Evolutionary conservation across 2,888 invertebrate species (phyloP), one percentile per base, ranked within the genome.

Genomic region (Lithophane semibrunnea): DNA sequence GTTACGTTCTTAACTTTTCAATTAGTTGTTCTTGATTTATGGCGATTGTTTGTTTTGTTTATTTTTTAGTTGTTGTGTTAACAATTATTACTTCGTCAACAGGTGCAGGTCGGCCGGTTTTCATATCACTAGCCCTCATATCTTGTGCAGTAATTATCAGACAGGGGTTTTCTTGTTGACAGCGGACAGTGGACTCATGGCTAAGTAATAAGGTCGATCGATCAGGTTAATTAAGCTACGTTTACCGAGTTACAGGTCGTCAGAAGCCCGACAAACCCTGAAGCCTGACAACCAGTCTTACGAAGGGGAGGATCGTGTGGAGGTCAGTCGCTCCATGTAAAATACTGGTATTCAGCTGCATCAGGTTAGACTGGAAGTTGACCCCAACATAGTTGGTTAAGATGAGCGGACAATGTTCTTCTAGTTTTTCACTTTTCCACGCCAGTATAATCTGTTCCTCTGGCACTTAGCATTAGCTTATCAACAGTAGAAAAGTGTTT

Each of bases 1-100:
- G n/a, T 12, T 49, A 5, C 47, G 8, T 60, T 37, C 37, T 37
- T 80, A 21, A 18, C 49, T 84, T 49, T 52, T 37, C 69, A 68
- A 68, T 68, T 63, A 58, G 56, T 44, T 64, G 3, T 44, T 24
- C 42, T 21, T 56, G 54, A 54, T 63, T 49, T 47, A 42, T 49
- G 3, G 10, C 13, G 2, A 37, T 54, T 42, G 18, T n/a, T 56
- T 58, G 44, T 18, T 47, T 79, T 70, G n/a, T 54, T 67, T 67
- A 13, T 54, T 7, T 52, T 37, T 5, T 21, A n/a, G 12, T 56
- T 1, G 24, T 47, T 49, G 2, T 24, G 21, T 16, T n/a, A 4
- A 37, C 9, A 3, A 3, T 10, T 77, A 3, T 10, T 63, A n/a
- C 12, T 2, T 49, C 29, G 24, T 29, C 13, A 13, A 2, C 18